Conservation (phyloP, 2,888 invertebrate species). For the Gryllus longicercus region DNA sequence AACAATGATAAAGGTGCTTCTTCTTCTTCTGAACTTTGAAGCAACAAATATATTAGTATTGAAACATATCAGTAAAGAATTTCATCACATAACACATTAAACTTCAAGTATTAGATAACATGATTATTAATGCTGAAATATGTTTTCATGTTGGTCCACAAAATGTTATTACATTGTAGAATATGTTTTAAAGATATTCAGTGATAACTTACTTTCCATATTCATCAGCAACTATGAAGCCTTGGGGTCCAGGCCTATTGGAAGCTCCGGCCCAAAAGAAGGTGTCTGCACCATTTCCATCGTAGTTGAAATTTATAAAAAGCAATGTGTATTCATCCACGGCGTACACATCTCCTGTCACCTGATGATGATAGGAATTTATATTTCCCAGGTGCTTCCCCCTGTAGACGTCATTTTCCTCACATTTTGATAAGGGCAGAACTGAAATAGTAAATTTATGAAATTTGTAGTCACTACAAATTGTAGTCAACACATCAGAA, state of each 20-base stretch:
- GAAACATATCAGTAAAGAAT: too few relatives aligned
- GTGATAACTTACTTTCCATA: conserved; percentile 67
- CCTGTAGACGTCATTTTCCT: conserved; percentile 69
- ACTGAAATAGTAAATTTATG: too few relatives aligned
- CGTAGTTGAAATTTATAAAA: conserved; percentile 78
- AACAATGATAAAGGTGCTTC: neutral
- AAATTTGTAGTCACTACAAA: too few relatives aligned
- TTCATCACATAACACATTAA: too few relatives aligned
- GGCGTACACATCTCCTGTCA: conserved; percentile 83
- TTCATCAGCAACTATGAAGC: conserved; percentile 87
- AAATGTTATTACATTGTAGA: too few relatives aligned
- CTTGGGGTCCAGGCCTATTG: conserved; percentile 82
- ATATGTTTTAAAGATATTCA: neutral
- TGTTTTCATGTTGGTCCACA: too few relatives aligned
- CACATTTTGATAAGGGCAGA: conserved; percentile 31
- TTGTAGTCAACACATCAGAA: too few relatives aligned
- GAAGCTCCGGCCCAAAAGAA: conserved; percentile 93
- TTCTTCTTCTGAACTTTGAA: too few relatives aligned
- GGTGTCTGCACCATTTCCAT: conserved; percentile 86
- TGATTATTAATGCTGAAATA: too few relatives aligned
- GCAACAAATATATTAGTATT: too few relatives aligned
- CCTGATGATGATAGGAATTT: conserved; percentile 89
- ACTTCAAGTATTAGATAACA: too few relatives aligned
- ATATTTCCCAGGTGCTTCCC: conserved; percentile 81
- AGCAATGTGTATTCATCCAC: conserved; percentile 81